These are phyloP conservation scores for Oopsacas minuta DNA, from an alignment of 37 sponge, comb jelly and placozoan genomes.

Conservation along the genomic window DNA sequence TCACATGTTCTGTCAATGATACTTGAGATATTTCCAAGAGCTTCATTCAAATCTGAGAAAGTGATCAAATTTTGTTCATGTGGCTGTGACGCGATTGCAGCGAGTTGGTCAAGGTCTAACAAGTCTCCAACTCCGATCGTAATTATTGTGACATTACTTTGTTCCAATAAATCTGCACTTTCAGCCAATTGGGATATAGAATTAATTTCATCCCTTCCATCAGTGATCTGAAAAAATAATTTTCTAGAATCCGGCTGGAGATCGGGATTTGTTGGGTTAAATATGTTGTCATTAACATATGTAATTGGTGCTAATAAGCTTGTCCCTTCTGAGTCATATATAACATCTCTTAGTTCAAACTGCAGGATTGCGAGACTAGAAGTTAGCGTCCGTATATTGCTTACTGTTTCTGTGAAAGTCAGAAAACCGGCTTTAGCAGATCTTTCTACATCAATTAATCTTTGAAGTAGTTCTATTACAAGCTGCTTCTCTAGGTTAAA, in stretches of 20 bases:
- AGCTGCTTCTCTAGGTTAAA: neutral
- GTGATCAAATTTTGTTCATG: neutral
- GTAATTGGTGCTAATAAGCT: neutral
- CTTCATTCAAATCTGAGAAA: constrained; percentile 5
- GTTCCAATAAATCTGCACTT: neutral
- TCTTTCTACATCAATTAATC: neutral
- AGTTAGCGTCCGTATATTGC: neutral
- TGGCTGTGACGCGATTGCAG: neutral
- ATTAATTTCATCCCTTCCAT: neutral
- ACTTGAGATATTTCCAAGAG: constrained; percentile 7
- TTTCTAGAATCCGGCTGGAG: neutral
- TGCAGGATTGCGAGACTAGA: neutral
- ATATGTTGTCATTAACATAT: neutral
- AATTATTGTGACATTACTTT: neutral
- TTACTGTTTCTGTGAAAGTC: neutral
- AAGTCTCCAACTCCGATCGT: neutral
- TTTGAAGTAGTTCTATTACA: neutral
- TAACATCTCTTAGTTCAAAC: neutral
- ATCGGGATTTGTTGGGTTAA: neutral
- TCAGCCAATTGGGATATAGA: neutral
- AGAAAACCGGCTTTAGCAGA: neutral
- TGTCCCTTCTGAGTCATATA: neutral
- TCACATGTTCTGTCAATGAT: constrained; percentile 1
- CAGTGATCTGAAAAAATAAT: neutral
- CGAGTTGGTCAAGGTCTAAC: neutral